These are phyloP conservation scores for Laupala kohalensis DNA, from an alignment of 1,140 invertebrate genomes.

Conservation along the genomic window DNA sequence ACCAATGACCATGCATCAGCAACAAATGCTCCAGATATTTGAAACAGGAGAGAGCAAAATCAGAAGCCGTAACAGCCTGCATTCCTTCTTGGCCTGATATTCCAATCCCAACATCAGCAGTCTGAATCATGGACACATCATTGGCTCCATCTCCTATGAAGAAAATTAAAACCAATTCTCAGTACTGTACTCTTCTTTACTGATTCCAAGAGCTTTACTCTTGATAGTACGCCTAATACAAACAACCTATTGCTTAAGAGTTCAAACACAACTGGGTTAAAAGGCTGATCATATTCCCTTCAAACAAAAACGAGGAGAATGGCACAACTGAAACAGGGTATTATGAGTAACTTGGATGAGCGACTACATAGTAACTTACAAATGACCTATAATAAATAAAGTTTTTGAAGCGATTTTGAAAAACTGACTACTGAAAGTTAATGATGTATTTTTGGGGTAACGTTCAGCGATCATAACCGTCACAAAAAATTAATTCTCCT, in stretches of 20 bases:
- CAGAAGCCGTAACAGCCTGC: slow-evolving; percentile 93
- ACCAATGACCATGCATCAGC: slow-evolving; percentile 92
- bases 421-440: slow-evolving; percentile 47
- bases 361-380: no score
- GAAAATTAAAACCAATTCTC: background rate
- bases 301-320: slow-evolving; percentile 92
- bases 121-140: slow-evolving; percentile 97
- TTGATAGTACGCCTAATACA: no score
- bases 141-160: slow-evolving; percentile 79
- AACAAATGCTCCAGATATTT: slow-evolving; percentile 73
- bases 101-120: slow-evolving; percentile 86
- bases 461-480: no score
- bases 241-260: no score
- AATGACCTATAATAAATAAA: slow-evolving; percentile 86
- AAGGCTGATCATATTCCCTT: no score
- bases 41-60: slow-evolving; percentile 88
- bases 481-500: no score
- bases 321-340: slow-evolving; percentile 86
- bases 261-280: background rate
- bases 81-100: slow-evolving; percentile 90
- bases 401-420: no score
- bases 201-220: no score
- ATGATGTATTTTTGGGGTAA: no score
- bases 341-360: slow-evolving; percentile 74
- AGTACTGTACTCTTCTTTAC: no score